Conservation (phyloP, 2,797 vertebrate species). For the Rhinophrynus dorsalis region DNA sequence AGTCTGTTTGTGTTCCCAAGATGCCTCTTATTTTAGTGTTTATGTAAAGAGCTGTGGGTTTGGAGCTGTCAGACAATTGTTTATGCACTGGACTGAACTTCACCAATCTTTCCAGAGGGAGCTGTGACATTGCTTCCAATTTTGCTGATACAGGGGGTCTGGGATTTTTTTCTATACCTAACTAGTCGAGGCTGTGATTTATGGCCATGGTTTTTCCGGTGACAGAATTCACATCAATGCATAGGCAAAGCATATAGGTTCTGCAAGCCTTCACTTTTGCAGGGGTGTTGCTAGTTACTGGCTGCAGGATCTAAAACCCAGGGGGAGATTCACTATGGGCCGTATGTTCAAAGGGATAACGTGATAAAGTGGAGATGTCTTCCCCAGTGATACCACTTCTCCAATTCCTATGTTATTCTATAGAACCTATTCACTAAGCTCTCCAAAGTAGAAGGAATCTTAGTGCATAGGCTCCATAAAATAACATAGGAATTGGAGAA, state of each 20-base stretch:
- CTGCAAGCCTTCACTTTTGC: background rate
- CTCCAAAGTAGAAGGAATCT: too few relatives aligned
- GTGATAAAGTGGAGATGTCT: too few relatives aligned
- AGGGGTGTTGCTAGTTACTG: too few relatives aligned
- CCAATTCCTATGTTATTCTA: too few relatives aligned
- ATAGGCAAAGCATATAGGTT: background rate
- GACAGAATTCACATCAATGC: background rate
- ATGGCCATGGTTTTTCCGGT: background rate
- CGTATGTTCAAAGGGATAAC: too few relatives aligned
- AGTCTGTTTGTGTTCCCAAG: conserved; percentile 30
- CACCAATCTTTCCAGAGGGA: conserved; percentile 1
- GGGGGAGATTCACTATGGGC: too few relatives aligned
- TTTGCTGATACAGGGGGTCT: conserved; percentile 2
- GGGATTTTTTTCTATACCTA: background rate
- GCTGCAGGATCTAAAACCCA: too few relatives aligned
- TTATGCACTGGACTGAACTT: conserved; percentile 10
- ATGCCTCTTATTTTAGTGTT: conserved; percentile 25
- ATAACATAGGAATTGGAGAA: too few relatives aligned
- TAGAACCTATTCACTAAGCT: too few relatives aligned
- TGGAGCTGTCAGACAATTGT: conserved; percentile 2
- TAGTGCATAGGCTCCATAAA: too few relatives aligned
- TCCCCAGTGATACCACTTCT: too few relatives aligned
- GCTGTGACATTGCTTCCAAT: background rate
- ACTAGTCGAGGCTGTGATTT: conserved; percentile 16
- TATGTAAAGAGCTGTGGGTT: conserved; percentile 11